Conservation (phyloP, 2,113 vertebrate species). For the Hypanus sabinus region DNA sequence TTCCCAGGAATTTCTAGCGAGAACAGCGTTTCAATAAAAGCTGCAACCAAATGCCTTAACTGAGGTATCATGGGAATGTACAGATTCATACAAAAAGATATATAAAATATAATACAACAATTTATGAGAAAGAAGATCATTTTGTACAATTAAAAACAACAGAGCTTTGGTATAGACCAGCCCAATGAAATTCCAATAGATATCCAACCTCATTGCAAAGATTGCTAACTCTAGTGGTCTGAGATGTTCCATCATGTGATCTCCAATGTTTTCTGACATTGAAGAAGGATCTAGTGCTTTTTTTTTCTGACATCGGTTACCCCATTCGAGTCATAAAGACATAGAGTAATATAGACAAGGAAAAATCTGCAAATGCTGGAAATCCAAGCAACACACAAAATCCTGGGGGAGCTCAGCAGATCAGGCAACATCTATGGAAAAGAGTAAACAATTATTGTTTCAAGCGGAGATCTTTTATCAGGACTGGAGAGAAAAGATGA, state of each 20-base stretch:
- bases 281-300: too few relatives aligned
- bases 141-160: background rate
- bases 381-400: too few relatives aligned
- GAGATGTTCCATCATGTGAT: background rate
- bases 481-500: too few relatives aligned
- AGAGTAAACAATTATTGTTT: too few relatives aligned
- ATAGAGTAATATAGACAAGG: too few relatives aligned
- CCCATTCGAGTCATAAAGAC: too few relatives aligned
- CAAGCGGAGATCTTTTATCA: too few relatives aligned
- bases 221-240: background rate
- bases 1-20: background rate
- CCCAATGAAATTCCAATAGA: background rate
- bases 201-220: background rate
- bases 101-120: background rate
- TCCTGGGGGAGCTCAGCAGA: too few relatives aligned
- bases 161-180: background rate
- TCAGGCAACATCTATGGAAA: too few relatives aligned
- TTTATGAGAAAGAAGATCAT: background rate
- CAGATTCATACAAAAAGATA: background rate
- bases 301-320: too few relatives aligned
- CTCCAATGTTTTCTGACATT: background rate
- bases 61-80: background rate
- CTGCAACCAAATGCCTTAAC: background rate
- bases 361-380: too few relatives aligned
- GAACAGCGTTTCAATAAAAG: background rate